Evolutionary conservation across 2,888 invertebrate species (phyloP).

Genomic region (Andrena bucephala): DNA sequence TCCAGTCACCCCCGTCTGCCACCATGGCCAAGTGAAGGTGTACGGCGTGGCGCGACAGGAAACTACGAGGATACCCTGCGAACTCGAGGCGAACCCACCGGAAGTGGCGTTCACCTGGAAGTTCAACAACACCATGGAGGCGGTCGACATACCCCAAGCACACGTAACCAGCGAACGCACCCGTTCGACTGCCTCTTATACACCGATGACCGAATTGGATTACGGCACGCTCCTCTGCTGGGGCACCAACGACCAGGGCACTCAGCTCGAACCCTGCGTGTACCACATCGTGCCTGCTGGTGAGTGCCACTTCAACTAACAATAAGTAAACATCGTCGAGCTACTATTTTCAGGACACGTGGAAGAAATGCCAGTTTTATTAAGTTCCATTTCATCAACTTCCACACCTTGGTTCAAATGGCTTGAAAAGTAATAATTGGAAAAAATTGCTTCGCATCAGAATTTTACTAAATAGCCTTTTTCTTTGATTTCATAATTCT

Average conservation of each 20-base stretch:
- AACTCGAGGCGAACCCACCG: constrained; percentile 91
- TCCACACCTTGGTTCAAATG: too few species aligned
- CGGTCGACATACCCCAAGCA: constrained; percentile 89
- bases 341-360: too few species aligned
- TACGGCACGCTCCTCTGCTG: constrained; percentile 91
- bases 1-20: constrained; percentile 90
- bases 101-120: constrained; percentile 91
- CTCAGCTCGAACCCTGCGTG: constrained; percentile 90
- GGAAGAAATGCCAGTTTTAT: too few species aligned
- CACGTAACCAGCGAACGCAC: constrained; percentile 88
- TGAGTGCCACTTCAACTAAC: constrained; percentile 70
- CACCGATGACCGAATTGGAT: constrained; percentile 90
- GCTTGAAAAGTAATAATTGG: too few species aligned
- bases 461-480: too few species aligned
- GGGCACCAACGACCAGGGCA: constrained; percentile 91
- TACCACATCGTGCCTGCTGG: constrained; percentile 92
- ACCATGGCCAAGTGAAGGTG: constrained; percentile 89
- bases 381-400: too few species aligned
- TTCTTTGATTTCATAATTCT: too few species aligned
- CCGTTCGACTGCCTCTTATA: constrained; percentile 89
- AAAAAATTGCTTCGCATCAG: too few species aligned
- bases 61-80: constrained; percentile 89
- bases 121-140: constrained; percentile 91
- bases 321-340: not conserved
- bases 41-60: constrained; percentile 92